Evolutionary conservation across 2,113 vertebrate species (phyloP), one percentile per base, ranked within the genome.

Genomic region (Melanocharis versteri): DNA sequence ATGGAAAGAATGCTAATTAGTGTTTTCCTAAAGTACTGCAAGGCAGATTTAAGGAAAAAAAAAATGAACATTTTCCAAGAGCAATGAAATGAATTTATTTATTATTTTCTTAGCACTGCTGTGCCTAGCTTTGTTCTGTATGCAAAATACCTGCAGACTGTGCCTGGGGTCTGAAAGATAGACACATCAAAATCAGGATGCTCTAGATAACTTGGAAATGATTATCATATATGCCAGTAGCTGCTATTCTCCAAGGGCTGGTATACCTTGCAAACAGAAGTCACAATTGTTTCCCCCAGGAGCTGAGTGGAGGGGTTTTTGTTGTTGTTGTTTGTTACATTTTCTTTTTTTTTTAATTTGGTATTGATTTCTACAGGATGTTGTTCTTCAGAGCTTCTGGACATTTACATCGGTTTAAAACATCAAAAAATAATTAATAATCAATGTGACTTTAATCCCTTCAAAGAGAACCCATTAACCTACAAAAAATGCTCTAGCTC

Each of bases 371-470:
- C 66, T 90, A 44, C 47, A 90, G 90, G 84, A 95, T 83, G 58
- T 83, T 91, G 78, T 60, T 91, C 71, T n/a, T 80, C 62, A 77
- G 78, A 66, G 70, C 75, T 91, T 77, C 91, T 96, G 90, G 93
- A 88, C 33, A 58, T 88, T 94, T 88, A 60, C 75, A 90, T 94
- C 84, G 47, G 48, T 90, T 96, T 88, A 93, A 90, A 88, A 66
- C 84, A 89, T 93, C 30, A 89, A 88, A 94, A 96, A 96, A 94
- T 79, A 91, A 97, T 96, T 91, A 95, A 90, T 91, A 94, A 95
- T 97, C 94, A 54, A 91, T 96, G 78, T 56, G 82, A 72, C 70
- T 96, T 87, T 83, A 96, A 94, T 94, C 84, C 45, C 51, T 89
- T 92, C 95, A 91, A 93, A 95, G 93, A 85, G 71, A 94, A 47